Evolutionary conservation across 2,113 vertebrate genomes (phyloP).

Genomic region (Typhlomys cinereus): DNA sequence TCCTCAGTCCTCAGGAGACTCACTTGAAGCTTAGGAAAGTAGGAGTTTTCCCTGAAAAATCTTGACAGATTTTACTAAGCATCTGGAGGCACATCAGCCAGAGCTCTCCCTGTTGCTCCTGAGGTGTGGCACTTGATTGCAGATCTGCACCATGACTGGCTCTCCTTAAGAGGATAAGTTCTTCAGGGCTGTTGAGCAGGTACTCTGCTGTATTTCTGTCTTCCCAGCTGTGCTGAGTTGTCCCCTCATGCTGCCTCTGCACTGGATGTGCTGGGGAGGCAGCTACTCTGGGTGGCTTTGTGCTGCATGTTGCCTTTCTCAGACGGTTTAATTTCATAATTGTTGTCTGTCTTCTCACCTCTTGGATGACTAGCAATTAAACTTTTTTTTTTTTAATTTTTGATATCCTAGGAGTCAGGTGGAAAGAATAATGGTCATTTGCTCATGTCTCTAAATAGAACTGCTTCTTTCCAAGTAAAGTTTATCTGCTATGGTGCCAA

Average conservation of each 20-base stretch:
- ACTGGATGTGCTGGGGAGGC: neutral
- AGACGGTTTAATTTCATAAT: constrained; percentile 8
- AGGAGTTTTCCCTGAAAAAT: neutral
- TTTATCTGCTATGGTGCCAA: neutral
- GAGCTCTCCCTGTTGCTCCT: neutral
- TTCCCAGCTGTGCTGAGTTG: neutral
- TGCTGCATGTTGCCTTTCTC: neutral
- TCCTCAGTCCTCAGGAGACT: neutral
- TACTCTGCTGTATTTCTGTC: neutral
- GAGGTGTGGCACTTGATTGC: neutral
- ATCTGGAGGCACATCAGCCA: neutral
- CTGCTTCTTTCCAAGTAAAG: neutral
- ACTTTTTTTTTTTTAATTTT: constrained; percentile 1
- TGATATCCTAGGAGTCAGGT: neutral
- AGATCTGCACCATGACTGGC: neutral
- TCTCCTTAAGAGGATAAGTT: neutral
- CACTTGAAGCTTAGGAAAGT: neutral
- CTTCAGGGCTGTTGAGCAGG: neutral
- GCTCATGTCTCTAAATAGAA: neutral
- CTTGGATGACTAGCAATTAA: neutral
- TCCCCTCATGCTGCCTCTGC: neutral
- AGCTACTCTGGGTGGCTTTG: neutral
- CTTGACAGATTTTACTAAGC: neutral
- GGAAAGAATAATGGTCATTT: neutral
- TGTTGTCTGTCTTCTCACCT: neutral